Percentiles rank a stretch among this genome's conserved stretches.
These are phyloP conservation scores for Sphenodon punctatus DNA, from an alignment of 2,797 vertebrate genomes.

Conservation along the genomic window DNA sequence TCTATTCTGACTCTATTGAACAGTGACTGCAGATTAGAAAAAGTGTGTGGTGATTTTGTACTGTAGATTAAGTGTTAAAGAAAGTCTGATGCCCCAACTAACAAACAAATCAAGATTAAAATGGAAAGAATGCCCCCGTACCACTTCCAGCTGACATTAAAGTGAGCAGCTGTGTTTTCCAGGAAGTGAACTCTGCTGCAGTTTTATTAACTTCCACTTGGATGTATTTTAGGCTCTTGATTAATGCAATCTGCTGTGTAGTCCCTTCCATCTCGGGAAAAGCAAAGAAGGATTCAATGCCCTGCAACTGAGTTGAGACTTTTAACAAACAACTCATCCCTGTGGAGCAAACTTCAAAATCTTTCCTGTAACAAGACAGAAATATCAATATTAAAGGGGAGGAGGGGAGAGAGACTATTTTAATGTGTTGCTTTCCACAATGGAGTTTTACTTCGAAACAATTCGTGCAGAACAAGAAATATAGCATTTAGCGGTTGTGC, in stretches of 20 bases:
- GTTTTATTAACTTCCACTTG: conserved; percentile 79
- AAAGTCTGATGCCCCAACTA: background rate
- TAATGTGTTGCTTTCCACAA: too few relatives aligned
- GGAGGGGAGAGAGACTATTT: too few relatives aligned
- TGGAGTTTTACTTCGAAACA: too few relatives aligned
- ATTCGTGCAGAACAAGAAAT: background rate
- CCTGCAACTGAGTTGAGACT: conserved; percentile 79
- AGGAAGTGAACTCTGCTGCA: conserved; percentile 83
- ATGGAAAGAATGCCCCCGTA: conserved; percentile 51
- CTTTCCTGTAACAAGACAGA: conserved; percentile 79
- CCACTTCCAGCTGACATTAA: conserved; percentile 62
- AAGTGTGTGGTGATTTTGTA: background rate
- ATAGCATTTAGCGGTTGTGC: background rate
- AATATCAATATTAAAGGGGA: too few relatives aligned
- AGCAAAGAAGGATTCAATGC: conserved; percentile 83
- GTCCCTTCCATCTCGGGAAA: conserved; percentile 65
- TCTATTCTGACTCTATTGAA: too few relatives aligned
- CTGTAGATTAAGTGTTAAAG: background rate
- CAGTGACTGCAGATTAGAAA: accelerated
- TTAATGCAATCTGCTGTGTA: conserved; percentile 74
- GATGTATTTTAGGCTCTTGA: conserved; percentile 82
- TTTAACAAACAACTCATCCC: conserved; percentile 80
- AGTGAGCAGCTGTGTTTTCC: conserved; percentile 84
- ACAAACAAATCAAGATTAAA: accelerated
- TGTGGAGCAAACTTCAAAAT: conserved; percentile 83